Base-by-base conservation (phyloP, 2,888 invertebrate species). In the Tachina fera region DNA sequence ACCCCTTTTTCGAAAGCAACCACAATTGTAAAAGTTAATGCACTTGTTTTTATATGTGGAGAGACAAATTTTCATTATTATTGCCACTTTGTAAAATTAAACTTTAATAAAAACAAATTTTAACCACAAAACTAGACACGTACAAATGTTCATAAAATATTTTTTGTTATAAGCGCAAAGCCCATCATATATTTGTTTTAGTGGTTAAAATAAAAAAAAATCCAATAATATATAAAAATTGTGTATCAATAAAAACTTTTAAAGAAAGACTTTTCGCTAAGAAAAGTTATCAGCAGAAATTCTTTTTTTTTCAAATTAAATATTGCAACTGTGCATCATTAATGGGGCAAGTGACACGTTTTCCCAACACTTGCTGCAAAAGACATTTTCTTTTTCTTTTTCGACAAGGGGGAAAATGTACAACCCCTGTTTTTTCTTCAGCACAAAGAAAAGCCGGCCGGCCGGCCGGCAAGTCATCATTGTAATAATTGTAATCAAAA, bases 401-500 rank as follows among this genome's bases (percentile, higher is more conserved):
- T 45, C 19, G 2, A 58, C 10, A 45, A 49, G 31, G 71, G 78
- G 53, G 45, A 13, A 63, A 60, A 22, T 49, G 31, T 31, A 16
- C 88, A 80, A 88, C 88, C 88, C 88, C 83, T 83, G 68, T 77
- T 58, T 14, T 22, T 22, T 13, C 13, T 31, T 6, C n/a, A 10
- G 14, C 16, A 39, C 47, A n/a, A 51, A 31, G 5, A 6, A 31
- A 31, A 31, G 31, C 31, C 31, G 8, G 1, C 45, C 60, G 53
- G 63, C 45, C 60, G 53, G 63, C 49, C 47, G 63, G 53, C 86
- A 76, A 83, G 70, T 65, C 83, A 80, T 83, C 82, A 76, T 84
- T 87, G 85, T 85, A 89, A 89, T 90, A 90, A 91, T 91, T 90
- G 91, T 91, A 91, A 91, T 91, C 91, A 91, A 91, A 91, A 91